Base-by-base conservation (phyloP, 2,888 invertebrate genomes). In the Azorinus chamasolen region DNA sequence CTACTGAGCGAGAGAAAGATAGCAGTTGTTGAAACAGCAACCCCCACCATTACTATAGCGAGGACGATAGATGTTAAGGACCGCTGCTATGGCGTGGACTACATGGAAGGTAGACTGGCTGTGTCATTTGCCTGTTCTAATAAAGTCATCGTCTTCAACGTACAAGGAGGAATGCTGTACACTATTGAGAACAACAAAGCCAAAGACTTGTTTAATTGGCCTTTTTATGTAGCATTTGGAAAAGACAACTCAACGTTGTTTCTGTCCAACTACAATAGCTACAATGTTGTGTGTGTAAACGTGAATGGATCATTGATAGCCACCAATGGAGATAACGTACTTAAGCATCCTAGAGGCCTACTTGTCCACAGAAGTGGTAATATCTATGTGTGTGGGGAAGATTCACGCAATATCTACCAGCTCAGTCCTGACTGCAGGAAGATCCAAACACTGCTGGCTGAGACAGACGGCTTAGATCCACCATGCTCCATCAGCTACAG, bases 361-460 rank as follows among this genome's bases (percentile, higher is more conserved):
- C 37, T 41, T n/a, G 39, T 39, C 10, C 18, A 41, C 41, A 39
- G 10, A 20, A 10, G 41, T 39, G 22, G 41, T 39, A 55, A 41
- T 55, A n/a, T 55, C 16, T 39, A 22, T 20, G 24, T 32, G 1
- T 22, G 16, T 20, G 51, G 51, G 10, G 6, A 24, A 16, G 16
- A 22, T 3, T 51, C 51, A 20, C 24, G 24, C 22, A 51, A 51
- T 24, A 51, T 51, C 22, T 24, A 51, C 51, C 51, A 51, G 51
- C 22, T 55, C 14, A 39, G 39, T 20, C 10, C 54, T 16, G 22
- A n/a, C 12, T 32, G 55, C 41, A 55, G 20, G 41, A 37, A 25
- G n/a, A 41, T 55, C 22, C 37, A 41, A 20, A 41, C 18, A 41
- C 8, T 55, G 41, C 22, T 55, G 14, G 32, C 10, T 18, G 32